Base-by-base conservation (phyloP, 2,797 vertebrate genomes). In the Enteromius argenteus region DNA sequence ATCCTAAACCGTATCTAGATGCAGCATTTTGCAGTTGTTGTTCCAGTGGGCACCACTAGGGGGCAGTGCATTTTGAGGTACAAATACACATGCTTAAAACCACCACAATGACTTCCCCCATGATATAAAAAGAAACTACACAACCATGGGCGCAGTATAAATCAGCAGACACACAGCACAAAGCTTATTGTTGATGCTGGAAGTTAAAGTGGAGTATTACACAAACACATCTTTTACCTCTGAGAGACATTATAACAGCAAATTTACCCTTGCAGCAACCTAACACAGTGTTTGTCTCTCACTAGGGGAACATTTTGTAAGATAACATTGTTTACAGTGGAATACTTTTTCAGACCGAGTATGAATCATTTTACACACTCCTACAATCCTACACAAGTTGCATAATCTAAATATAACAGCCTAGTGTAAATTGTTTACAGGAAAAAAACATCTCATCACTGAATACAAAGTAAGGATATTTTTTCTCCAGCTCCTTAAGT, bases 361-460 rank as follows among this genome's bases (percentile, higher is more conserved):
- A 53, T 66, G 58, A 82, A 39, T 82, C 60, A 74, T 66, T 82
- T 74, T 39, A 66, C 71, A 37, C 56, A 81, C 69, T 44, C 68
- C 62, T 66, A 35, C 30, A 66, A 23, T 49, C 69, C 42, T 49
- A 81, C 27, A 49, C 69, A 73, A 62, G 39, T 51, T 81, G 56
- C 42, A 74, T 49, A 37, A 81, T 81, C 13, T 73, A 62, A 35
- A 81, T 35, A 73, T 64, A 64, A 39, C 14, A 68, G 64, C 21
- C 21, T 35, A 32, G 76, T 32, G 60, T 15, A 75, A 75, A 37
- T 19, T 42, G 30, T 35, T 53, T 37, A 5, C 44, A 51, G 46
- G 67, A 37, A 32, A 49, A 9, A 71, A 62, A 30, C 21, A 62
- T 19, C 42, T 64, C 32, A 32, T 19, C n/a, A 8, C 6, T 46